A percentile compares a stretch with the other conserved stretches of the same genome.
These are phyloP conservation scores for Platygyra sinensis DNA, from an alignment of 64 coral and sea anemone species.

Conservation along the genomic window DNA sequence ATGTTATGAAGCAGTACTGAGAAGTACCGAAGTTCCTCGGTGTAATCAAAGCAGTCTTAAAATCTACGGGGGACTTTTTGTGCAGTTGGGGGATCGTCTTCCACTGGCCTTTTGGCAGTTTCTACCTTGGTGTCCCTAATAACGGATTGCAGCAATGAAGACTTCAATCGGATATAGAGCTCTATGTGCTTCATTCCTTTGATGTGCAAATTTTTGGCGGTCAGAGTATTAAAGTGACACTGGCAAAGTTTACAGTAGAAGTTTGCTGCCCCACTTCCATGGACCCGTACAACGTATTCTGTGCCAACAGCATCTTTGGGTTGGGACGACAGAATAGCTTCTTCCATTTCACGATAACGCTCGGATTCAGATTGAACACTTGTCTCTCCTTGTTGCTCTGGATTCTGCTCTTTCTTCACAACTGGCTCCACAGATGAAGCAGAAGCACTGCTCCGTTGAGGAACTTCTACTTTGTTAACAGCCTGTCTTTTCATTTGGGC, in stretches of 20 bases:
- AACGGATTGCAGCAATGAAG: constrained; percentile 61
- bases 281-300: constrained; percentile 64
- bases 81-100: not conserved
- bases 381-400: not conserved
- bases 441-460: not conserved
- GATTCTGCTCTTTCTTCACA: not conserved
- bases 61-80: not conserved
- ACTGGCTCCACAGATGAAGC: not conserved
- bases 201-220: constrained; percentile 82
- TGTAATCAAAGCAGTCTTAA: not conserved
- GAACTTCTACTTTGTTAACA: not conserved
- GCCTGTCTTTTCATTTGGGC: constrained; percentile 21
- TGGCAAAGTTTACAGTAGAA: constrained; percentile 86
- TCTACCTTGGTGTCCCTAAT: constrained; percentile 29
- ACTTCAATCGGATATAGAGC: constrained; percentile 79
- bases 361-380: constrained; percentile 1
- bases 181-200: constrained; percentile 92
- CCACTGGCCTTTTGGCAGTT: not conserved
- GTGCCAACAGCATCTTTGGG: constrained; percentile 76
- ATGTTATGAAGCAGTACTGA: too few species aligned
- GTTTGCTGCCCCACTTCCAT: constrained; percentile 47
- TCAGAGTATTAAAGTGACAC: constrained; percentile 80
- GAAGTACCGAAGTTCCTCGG: not conserved
- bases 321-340: constrained; percentile 21
- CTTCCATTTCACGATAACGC: constrained; percentile 32